A percentile compares a stretch with the other conserved stretches of the same genome.
Evolutionary conservation across 2,113 vertebrate species (phyloP).

Genomic region (Myrmecobius fasciatus): DNA sequence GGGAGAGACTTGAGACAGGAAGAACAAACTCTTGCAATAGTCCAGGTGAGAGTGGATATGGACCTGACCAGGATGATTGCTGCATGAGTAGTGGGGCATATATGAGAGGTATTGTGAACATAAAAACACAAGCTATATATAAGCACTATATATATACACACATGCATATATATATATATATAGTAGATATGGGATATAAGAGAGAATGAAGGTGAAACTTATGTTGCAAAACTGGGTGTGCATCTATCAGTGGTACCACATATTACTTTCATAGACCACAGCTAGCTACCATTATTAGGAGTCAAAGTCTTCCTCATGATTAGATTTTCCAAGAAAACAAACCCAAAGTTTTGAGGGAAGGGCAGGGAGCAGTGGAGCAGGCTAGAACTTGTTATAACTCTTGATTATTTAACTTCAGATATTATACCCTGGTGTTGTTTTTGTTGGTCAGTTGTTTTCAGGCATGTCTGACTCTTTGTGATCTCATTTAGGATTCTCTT

Average conservation of each 20-base stretch:
- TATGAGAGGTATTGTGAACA: not conserved
- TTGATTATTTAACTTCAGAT: not conserved
- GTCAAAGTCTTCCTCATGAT: not conserved
- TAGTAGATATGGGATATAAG: not conserved
- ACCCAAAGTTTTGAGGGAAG: not conserved
- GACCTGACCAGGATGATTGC: not conserved
- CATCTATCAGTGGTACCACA: not conserved
- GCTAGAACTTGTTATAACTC: not conserved
- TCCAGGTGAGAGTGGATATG: not conserved
- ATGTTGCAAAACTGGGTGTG: not conserved
- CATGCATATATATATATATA: not conserved
- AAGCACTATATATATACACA: too few relatives aligned
- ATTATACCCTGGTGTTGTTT: not conserved
- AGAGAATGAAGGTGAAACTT: not conserved
- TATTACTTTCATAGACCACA: not conserved
- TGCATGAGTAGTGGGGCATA: rapidly evolving
- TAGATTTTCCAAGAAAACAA: not conserved
- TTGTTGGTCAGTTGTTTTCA: not conserved
- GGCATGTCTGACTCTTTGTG: not conserved
- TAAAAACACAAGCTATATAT: not conserved
- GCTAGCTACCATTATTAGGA: not conserved
- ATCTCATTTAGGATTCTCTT: not conserved
- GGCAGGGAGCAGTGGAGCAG: not conserved
- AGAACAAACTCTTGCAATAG: not conserved
- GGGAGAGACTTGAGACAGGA: not conserved